A percentile compares a stretch with the other conserved stretches of the same genome.
Evolutionary conservation across 1,140 invertebrate genomes (phyloP).

Genomic region (Dufourea novaeangliae): DNA sequence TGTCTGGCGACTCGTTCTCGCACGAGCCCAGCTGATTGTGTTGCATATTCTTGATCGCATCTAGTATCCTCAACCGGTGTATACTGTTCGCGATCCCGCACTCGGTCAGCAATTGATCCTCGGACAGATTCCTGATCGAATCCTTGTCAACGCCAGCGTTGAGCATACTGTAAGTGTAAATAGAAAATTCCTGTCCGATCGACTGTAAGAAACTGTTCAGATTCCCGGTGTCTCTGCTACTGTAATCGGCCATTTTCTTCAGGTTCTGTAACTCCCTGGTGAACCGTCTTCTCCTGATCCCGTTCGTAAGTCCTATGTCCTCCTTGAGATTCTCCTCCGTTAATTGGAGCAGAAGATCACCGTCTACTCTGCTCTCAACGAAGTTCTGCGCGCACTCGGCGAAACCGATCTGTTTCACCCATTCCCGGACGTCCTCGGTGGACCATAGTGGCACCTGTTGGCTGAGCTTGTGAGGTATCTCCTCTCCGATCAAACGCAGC

Average conservation of each 20-base stretch:
- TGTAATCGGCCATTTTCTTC: constrained; percentile 98
- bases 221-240: constrained; percentile 94
- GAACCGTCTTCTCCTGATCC: constrained; percentile 96
- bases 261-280: constrained; percentile 96
- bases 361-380: constrained; percentile 96
- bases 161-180: constrained; percentile 98
- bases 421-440: constrained; percentile 96
- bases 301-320: constrained; percentile 96
- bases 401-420: constrained; percentile 99
- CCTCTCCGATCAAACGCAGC: constrained; percentile 96
- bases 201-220: constrained; percentile 94
- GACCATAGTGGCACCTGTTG: constrained; percentile 99
- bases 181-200: constrained; percentile 95
- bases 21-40: constrained; percentile 84
- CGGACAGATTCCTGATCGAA: constrained; percentile 89
- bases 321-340: constrained; percentile 95
- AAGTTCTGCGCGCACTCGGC: constrained; percentile 91
- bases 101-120: constrained; percentile 94
- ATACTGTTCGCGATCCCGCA: constrained; percentile 97
- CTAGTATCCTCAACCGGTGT: constrained; percentile 94
- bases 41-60: constrained; percentile 90
- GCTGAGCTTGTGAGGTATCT: constrained; percentile 97
- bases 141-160: constrained; percentile 96
- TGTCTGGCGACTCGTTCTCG: constrained; percentile 90
- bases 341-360: constrained; percentile 97